Evolutionary conservation across 2,113 vertebrate species (phyloP).

Genomic region (Chionodraco myersi): DNA sequence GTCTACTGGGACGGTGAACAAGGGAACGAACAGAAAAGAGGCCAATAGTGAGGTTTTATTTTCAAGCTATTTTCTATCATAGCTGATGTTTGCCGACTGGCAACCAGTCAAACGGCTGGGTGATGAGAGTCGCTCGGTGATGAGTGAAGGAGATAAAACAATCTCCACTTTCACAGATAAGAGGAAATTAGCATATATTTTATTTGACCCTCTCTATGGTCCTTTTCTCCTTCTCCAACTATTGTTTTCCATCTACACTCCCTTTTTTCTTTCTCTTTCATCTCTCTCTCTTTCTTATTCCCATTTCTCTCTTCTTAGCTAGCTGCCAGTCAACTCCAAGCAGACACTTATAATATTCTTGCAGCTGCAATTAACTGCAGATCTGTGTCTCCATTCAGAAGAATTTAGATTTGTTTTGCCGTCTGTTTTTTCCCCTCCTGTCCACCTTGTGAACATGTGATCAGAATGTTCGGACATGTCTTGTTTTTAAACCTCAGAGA

Average conservation of each 20-base stretch:
- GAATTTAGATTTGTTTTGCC: neutral
- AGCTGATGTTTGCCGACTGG: constrained; percentile 39
- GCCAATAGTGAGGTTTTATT: constrained; percentile 5
- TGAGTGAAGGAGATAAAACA: constrained; percentile 42
- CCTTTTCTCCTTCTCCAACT: constrained; percentile 9
- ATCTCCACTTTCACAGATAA: constrained; percentile 41
- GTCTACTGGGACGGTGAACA: constrained; percentile 10
- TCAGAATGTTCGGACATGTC: constrained; percentile 33
- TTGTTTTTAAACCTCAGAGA: constrained; percentile 16
- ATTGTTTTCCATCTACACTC: constrained; percentile 24
- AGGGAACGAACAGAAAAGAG: constrained; percentile 16
- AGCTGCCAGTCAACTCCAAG: constrained; percentile 66
- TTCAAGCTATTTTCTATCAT: constrained; percentile 10
- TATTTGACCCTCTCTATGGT: constrained; percentile 27
- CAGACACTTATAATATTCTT: constrained; percentile 65
- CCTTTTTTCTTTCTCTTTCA: constrained; percentile 23
- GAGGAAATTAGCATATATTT: constrained; percentile 51
- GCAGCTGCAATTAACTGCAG: constrained; percentile 72
- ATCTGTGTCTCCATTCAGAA: constrained; percentile 36
- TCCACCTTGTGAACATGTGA: constrained; percentile 57
- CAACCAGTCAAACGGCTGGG: constrained; percentile 32
- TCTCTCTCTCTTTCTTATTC: constrained; percentile 42
- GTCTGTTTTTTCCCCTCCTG: constrained; percentile 23
- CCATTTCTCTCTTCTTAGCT: constrained; percentile 59
- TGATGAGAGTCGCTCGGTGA: constrained; percentile 38